These are phyloP conservation scores for Carlito syrichta DNA, from an alignment of 2,113 vertebrate species.

Conservation along the genomic window DNA sequence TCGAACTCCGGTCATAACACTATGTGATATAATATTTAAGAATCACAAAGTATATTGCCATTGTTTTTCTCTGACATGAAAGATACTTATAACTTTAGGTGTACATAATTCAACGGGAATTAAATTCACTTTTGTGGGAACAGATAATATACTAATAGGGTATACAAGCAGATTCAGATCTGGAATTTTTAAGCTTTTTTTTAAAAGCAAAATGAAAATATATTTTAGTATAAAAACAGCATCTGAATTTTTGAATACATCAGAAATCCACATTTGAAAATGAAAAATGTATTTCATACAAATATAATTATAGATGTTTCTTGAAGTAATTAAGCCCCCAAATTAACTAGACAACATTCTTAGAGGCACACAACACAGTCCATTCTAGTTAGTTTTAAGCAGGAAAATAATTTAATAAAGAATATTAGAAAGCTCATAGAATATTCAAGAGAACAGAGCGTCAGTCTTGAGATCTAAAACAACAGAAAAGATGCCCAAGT, in stretches of 20 bases:
- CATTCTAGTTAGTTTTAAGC: neutral
- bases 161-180: neutral
- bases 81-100: neutral
- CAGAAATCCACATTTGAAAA: neutral
- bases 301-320: neutral
- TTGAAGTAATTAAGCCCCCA: neutral
- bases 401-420: neutral
- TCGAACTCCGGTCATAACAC: too few relatives aligned
- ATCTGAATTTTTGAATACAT: neutral
- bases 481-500: neutral
- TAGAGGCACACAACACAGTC: neutral
- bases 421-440: neutral
- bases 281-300: neutral
- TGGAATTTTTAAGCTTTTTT: neutral
- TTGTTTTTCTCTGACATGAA: neutral
- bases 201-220: neutral
- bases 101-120: neutral
- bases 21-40: neutral
- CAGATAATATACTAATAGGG: neutral
- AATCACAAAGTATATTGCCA: neutral
- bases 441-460: neutral
- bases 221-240: neutral
- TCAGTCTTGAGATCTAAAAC: neutral
- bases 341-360: neutral
- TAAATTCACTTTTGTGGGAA: neutral